These are phyloP conservation scores for Tupaia tana DNA, from an alignment of 2,113 vertebrate genomes.

Conservation along the genomic window DNA sequence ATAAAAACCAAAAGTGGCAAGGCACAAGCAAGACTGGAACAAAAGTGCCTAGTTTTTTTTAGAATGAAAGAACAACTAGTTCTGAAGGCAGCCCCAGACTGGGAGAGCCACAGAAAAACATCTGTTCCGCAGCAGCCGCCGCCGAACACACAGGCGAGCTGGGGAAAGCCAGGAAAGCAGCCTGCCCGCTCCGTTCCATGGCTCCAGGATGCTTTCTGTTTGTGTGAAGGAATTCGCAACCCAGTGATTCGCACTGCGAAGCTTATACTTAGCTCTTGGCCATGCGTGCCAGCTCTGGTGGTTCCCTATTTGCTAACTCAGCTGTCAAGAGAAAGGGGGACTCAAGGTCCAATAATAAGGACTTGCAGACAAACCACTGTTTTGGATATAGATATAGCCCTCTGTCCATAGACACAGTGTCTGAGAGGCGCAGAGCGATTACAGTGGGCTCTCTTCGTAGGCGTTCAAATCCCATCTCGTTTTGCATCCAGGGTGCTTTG, in stretches of 20 bases:
- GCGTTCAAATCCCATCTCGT: constrained; percentile 53
- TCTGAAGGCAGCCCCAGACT: neutral
- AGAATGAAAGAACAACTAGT: constrained; percentile 23
- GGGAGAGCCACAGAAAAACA: neutral
- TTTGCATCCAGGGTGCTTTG: constrained; percentile 53
- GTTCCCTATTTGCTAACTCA: constrained; percentile 49
- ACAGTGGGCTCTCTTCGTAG: constrained; percentile 51
- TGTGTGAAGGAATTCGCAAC: constrained; percentile 66
- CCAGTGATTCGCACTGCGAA: constrained; percentile 39
- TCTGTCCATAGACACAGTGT: constrained; percentile 20
- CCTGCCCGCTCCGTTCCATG: neutral
- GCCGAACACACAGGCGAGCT: neutral
- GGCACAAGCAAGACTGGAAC: neutral
- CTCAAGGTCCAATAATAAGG: constrained; percentile 39
- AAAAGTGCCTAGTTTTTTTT: neutral
- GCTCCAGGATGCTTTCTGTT: constrained; percentile 8
- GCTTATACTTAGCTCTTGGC: constrained; percentile 64
- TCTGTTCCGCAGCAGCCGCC: neutral
- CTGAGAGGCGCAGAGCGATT: constrained; percentile 2
- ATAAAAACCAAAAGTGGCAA: constrained; percentile 32
- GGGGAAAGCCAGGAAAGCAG: neutral
- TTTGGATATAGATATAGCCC: constrained; percentile 61
- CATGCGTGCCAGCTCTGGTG: neutral
- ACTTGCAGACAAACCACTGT: constrained; percentile 56
- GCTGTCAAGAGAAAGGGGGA: constrained; percentile 47